Percentiles rank a stretch among this genome's conserved stretches.
Conservation (phyloP, 2,113 vertebrate species). For the Cygnus buccinator region DNA sequence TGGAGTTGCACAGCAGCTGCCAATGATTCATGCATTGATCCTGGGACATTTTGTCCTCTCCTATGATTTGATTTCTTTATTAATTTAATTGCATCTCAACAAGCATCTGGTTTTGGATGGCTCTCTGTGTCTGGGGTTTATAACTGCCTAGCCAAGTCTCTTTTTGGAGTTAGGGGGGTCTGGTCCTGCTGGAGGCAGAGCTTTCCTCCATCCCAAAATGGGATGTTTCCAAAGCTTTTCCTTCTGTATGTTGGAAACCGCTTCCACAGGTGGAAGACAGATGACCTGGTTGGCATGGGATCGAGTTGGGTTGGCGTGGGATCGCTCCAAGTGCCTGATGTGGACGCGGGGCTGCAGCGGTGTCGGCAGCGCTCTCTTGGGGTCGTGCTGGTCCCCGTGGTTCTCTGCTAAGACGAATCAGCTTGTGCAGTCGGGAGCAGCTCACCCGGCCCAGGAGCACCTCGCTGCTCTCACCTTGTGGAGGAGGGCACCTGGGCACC, state of each 20-base stretch:
- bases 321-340: not conserved
- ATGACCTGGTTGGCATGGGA: not conserved
- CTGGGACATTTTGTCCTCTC: not conserved
- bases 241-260: not conserved
- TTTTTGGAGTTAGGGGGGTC: not conserved
- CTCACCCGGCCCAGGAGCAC: not conserved
- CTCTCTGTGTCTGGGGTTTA: not conserved
- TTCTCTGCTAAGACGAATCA: not conserved
- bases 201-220: not conserved
- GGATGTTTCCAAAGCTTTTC: not conserved
- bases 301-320: not conserved
- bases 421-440: not conserved
- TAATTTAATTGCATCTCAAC: not conserved
- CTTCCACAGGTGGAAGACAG: not conserved
- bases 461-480: not conserved
- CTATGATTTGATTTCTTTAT: not conserved
- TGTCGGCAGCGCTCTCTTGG: not conserved
- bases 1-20: conserved; percentile 35
- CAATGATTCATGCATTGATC: conserved; percentile 29
- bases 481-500: not conserved
- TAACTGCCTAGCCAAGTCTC: not conserved
- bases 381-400: not conserved
- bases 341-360: not conserved
- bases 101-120: not conserved
- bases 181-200: not conserved